phyloP scores from a whole-genome alignment of 2,888 invertebrate species.

The Campoletis raptor region DNA sequence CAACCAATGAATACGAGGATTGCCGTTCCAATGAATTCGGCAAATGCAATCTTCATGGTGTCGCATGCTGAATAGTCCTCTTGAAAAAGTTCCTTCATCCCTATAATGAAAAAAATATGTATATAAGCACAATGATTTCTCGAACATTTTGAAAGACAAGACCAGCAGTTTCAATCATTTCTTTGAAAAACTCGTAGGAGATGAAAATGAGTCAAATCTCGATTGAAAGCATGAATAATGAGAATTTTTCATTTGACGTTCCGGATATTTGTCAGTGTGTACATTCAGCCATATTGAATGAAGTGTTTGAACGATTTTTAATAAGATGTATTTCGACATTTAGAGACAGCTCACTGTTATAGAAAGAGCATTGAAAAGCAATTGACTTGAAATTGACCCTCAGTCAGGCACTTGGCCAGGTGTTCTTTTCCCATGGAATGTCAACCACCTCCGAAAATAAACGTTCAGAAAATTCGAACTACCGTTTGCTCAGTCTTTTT shows the following conservation, averaged over 20 bases:
- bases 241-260: not conserved
- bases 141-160: no score
- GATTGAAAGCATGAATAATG: not conserved
- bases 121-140: not conserved
- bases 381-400: not conserved
- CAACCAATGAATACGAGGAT: conserved; percentile 91
- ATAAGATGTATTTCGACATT: not conserved
- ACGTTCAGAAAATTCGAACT: not conserved
- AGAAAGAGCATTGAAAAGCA: not conserved
- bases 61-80: conserved; percentile 74
- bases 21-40: conserved; percentile 90
- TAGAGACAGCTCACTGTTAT: not conserved
- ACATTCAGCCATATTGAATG: not conserved
- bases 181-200: not conserved
- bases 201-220: not conserved
- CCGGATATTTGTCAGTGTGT: not conserved
- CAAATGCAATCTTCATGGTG: conserved; percentile 83
- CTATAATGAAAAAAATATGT: conserved; percentile 69
- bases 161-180: not conserved
- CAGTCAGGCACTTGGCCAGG: not conserved
- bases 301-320: not conserved
- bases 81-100: conserved; percentile 75
- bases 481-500: not conserved
- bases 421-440: conserved; percentile 5
- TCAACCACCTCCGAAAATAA: not conserved